phyloP scores from a whole-genome alignment of 2,113 vertebrate species.

The Bubo scandiacus region DNA sequence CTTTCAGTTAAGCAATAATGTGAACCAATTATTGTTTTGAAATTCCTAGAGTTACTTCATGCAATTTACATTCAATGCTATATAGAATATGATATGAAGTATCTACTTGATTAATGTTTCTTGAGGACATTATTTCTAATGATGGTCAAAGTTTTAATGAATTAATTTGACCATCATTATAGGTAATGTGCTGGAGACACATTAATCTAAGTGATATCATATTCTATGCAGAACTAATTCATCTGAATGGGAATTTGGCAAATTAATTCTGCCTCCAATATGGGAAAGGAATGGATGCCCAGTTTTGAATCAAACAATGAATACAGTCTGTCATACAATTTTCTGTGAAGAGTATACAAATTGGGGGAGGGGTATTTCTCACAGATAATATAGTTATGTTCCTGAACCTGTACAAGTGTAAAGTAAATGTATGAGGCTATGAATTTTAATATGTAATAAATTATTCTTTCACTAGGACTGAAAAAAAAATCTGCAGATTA shows the following conservation, averaged over 20 bases:
- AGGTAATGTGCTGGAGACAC: conserved; percentile 2
- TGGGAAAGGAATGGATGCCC: background rate
- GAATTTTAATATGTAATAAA: conserved; percentile 42
- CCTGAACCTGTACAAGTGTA: background rate
- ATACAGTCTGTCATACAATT: background rate
- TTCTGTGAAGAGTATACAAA: background rate
- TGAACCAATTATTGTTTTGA: background rate
- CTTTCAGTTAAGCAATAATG: background rate
- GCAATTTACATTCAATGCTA: background rate
- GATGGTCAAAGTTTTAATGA: conserved; percentile 44
- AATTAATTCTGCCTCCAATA: conserved; percentile 15
- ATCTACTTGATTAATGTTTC: conserved; percentile 42
- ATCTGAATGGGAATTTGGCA: background rate
- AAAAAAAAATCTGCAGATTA: background rate
- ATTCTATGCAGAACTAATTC: conserved; percentile 34
- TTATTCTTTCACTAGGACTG: background rate
- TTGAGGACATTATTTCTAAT: conserved; percentile 25
- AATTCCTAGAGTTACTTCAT: background rate
- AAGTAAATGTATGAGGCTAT: background rate
- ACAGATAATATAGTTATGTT: background rate
- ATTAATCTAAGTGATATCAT: conserved; percentile 54
- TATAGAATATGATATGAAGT: background rate
- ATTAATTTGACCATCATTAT: conserved; percentile 56
- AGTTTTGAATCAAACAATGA: background rate
- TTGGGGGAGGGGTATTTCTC: background rate